phyloP scores from a whole-genome alignment of 2,888 invertebrate species.

The Spisula solida region DNA sequence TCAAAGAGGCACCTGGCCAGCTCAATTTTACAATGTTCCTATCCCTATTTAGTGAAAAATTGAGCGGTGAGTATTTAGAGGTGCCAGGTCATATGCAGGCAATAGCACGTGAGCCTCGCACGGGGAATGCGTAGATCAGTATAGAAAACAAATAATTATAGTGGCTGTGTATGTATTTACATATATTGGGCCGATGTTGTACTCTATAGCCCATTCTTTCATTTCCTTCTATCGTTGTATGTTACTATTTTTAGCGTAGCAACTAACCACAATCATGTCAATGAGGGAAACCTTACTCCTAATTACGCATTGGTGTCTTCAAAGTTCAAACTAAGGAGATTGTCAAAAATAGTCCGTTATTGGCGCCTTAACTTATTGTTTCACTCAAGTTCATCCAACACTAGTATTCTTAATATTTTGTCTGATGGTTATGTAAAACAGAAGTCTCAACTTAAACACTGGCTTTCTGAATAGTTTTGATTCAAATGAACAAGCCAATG shows the following conservation, averaged over 20 bases:
- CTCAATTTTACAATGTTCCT: conserved; percentile 88
- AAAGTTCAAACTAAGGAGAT: neutral
- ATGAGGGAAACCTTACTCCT: neutral
- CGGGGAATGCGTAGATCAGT: conserved; percentile 33
- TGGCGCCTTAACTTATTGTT: too few relatives aligned
- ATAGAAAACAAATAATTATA: neutral
- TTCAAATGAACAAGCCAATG: too few relatives aligned
- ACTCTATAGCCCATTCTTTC: neutral
- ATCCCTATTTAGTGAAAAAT: conserved; percentile 88
- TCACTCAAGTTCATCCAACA: too few relatives aligned
- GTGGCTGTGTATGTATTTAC: conserved; percentile 42
- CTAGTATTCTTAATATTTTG: too few relatives aligned
- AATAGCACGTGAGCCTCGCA: conserved; percentile 37
- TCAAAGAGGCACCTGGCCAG: conserved; percentile 87
- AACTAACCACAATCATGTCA: neutral
- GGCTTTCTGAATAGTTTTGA: too few relatives aligned
- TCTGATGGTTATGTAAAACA: too few relatives aligned
- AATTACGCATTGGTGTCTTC: neutral
- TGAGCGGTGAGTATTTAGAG: conserved; percentile 85
- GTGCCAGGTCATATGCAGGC: neutral
- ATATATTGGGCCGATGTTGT: conserved; percentile 25
- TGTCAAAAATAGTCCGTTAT: too few relatives aligned
- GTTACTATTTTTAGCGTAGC: conserved; percentile 8
- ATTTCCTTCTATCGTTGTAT: neutral
- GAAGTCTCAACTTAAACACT: too few relatives aligned